These are phyloP conservation scores for Molothrus ater DNA, from an alignment of 2,797 vertebrate species.

Conservation along the genomic window DNA sequence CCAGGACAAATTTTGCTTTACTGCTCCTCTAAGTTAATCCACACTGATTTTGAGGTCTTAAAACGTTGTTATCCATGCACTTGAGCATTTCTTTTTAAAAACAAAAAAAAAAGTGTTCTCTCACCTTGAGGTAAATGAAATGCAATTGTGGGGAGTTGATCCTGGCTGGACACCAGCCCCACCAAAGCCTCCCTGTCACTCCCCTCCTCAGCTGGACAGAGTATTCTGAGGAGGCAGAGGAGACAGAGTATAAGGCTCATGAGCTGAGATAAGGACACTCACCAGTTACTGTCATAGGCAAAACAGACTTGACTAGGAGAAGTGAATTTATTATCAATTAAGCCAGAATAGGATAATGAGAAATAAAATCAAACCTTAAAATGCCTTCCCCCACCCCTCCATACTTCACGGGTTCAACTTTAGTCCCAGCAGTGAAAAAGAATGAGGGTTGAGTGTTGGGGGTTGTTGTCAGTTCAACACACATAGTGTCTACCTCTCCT, in stretches of 20 bases:
- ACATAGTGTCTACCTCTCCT: neutral
- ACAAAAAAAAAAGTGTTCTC: neutral
- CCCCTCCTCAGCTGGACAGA: neutral
- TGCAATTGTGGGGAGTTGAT: accelerated
- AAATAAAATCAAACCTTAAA: neutral
- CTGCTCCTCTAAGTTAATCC: neutral
- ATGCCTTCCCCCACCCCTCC: neutral
- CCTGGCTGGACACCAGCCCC: neutral
- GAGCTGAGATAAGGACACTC: neutral
- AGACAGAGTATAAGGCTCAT: neutral
- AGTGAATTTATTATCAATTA: neutral
- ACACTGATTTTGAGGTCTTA: neutral
- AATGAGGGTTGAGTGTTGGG: too few relatives aligned
- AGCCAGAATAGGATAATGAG: neutral
- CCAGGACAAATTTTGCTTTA: neutral
- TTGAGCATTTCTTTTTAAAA: neutral
- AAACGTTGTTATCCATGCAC: neutral
- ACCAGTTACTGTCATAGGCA: neutral
- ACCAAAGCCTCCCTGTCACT: neutral
- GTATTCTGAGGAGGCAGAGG: neutral
- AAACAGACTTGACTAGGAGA: neutral
- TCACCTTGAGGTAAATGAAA: neutral
- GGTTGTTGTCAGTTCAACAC: neutral
- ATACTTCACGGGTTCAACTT: neutral
- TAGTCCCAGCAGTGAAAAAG: neutral